Evolutionary conservation across 1,140 invertebrate species (phyloP), one percentile per base, ranked within the genome.

Genomic region (Spodoptera litura): DNA sequence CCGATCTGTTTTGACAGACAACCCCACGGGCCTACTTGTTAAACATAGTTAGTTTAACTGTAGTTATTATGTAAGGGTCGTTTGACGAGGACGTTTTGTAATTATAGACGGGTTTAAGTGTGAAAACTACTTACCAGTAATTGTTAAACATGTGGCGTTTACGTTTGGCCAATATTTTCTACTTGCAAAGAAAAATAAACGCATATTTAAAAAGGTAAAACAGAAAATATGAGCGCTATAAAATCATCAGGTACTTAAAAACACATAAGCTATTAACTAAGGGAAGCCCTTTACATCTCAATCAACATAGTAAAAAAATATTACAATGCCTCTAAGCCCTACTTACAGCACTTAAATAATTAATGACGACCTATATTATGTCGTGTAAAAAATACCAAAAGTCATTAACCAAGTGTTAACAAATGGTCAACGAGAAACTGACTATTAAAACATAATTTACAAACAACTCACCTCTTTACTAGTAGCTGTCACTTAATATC

Each of bases 381-480:
- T 25, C 66, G 1, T 11, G 3, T n/a, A 53, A 70, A 70, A 71
- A 71, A 71, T 25, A 38, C n/a, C 27, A 55, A 71, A 70, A 56
- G 13, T 38, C 44, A 55, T 56, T 71, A 27, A 55, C 13, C 25
- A 71, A 56, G 68, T 71, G 52, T 38, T 80, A 73, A 75, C 71
- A 79, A 61, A 73, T 68, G 6, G n/a, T 15, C 52, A 55, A 12
- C 64, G 38, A 10, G 49, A 38, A 53, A 35, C 68, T n/a, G 52
- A 13, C 68, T 20, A 66, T 66, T 49, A 66, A n/a, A 66, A 15
- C 9, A 71, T 71, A 55, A 71, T 71, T 56, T 56, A 27, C 27
- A 6, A 71, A 53, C 8, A 72, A 76, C 79, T 80, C 31, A 80
- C 79, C 79, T 71, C 27, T 62, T 35, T 62, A 20, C n/a, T 59